Conservation (phyloP, 2,888 invertebrate species). For the Horisme vitalbata region DNA sequence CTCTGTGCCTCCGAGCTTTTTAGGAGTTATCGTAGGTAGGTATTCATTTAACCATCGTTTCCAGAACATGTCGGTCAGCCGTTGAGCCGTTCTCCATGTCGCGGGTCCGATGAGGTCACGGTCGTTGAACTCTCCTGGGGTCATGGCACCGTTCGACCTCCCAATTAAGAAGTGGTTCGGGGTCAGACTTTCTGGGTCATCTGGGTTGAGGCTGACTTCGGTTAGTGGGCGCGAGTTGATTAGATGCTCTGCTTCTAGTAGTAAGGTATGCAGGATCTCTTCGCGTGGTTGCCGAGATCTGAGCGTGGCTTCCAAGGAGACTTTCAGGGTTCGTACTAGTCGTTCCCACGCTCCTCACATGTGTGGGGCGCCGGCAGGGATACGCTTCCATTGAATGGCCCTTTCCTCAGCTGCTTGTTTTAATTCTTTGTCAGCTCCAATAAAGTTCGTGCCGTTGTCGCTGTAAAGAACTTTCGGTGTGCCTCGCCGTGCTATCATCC, state of each 20-base stretch:
- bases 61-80: too few species aligned
- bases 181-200: slow-evolving; percentile 12
- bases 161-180: slow-evolving; percentile 14
- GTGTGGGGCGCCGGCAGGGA: slow-evolving; percentile 20
- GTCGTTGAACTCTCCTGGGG: too few species aligned
- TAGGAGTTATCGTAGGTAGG: too few species aligned
- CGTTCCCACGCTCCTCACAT: slow-evolving; percentile 28
- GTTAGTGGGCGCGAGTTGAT: slow-evolving; percentile 22
- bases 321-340: slow-evolving; percentile 18
- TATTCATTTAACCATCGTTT: too few species aligned
- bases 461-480: too few species aligned
- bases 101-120: too few species aligned
- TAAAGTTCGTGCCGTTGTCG: too few species aligned
- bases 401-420: background rate
- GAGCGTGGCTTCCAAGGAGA: slow-evolving; percentile 11
- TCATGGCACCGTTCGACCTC: too few species aligned
- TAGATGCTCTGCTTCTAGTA: slow-evolving; percentile 21
- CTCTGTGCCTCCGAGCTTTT: too few species aligned
- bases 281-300: slow-evolving; percentile 9
- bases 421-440: too few species aligned
- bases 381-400: slow-evolving; percentile 6
- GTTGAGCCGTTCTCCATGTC: too few species aligned
- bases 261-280: slow-evolving; percentile 14
- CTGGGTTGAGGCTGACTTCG: slow-evolving; percentile 9
- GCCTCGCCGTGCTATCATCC: too few species aligned